Evolutionary conservation across 2,113 vertebrate species (phyloP).

Genomic region (Electrona antarctica): DNA sequence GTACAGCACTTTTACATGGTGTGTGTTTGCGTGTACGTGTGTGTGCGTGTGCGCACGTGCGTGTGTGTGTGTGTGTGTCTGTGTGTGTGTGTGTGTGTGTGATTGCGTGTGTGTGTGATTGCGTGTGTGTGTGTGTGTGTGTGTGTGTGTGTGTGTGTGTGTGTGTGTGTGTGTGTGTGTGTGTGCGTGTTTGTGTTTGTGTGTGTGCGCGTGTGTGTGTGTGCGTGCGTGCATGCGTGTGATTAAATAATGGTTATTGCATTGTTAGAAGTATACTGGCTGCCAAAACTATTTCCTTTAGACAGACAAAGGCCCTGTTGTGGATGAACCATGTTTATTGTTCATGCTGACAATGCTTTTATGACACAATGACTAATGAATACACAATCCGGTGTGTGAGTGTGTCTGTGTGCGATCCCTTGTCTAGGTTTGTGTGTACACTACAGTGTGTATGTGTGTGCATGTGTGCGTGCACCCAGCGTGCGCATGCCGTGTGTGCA

Average conservation of each 20-base stretch:
- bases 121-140: too few species aligned
- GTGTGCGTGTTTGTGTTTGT: constrained; percentile 19
- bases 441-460: not conserved
- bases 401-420: too few species aligned
- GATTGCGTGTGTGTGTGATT: too few species aligned
- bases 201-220: constrained; percentile 30
- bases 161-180: not conserved
- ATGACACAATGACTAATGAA: constrained; percentile 69
- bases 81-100: constrained; percentile 31
- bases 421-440: constrained; percentile 1
- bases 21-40: not conserved
- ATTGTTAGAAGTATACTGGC: constrained; percentile 50
- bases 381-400: constrained; percentile 12
- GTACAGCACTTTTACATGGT: constrained; percentile 41
- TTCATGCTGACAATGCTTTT: constrained; percentile 67
- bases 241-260: constrained; percentile 38
- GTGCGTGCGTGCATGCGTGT: constrained; percentile 29
- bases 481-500: too few species aligned
- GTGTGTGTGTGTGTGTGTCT: constrained; percentile 31
- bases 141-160: too few species aligned
- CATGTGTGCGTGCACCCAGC: constrained; percentile 5
- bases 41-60: constrained; percentile 15
- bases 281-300: constrained; percentile 60
- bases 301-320: constrained; percentile 63
- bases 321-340: constrained; percentile 65